Percentiles rank a stretch among this genome's conserved stretches.
Conservation (phyloP, 1,140 invertebrate species). For the Centruroides vittatus region DNA sequence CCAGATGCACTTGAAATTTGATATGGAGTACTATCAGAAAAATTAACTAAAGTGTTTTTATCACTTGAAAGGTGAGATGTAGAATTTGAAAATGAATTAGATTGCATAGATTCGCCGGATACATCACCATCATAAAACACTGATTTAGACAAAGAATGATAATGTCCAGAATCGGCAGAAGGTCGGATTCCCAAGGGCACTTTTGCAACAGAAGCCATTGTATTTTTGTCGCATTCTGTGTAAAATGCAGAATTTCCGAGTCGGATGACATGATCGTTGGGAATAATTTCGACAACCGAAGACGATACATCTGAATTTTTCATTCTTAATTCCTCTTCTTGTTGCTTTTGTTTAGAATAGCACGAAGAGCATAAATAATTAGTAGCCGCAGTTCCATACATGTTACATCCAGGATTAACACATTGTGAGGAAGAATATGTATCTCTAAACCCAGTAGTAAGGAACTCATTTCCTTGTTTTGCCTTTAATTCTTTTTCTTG, state of each 20-base stretch:
- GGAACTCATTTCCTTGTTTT: not conserved
- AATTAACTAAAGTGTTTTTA: too few species aligned
- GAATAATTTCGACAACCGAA: too few species aligned
- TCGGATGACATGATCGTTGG: not conserved
- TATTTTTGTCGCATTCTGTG: constrained; percentile 3
- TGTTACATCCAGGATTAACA: constrained; percentile 33
- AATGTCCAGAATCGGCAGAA: not conserved
- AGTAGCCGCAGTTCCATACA: constrained; percentile 34
- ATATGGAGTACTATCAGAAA: too few species aligned
- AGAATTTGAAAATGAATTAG: too few species aligned
- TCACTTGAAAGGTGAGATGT: too few species aligned
- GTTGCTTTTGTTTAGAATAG: constrained; percentile 27
- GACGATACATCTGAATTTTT: too few species aligned
- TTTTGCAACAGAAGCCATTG: constrained; percentile 3
- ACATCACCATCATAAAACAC: too few species aligned
- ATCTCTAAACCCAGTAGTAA: too few species aligned
- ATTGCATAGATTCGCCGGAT: too few species aligned
- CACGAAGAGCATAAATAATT: constrained; percentile 36
- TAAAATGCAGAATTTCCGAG: constrained; percentile 11
- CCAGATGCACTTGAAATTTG: too few species aligned
- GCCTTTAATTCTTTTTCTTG: constrained; percentile 26
- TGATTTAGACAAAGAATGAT: too few species aligned
- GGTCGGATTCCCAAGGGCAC: not conserved
- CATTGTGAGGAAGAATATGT: constrained; percentile 3
- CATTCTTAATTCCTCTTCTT: too few species aligned